These are phyloP conservation scores for Drosophila melanogaster DNA, from an alignment of 1,140 invertebrate genomes.

Conservation along the genomic window DNA sequence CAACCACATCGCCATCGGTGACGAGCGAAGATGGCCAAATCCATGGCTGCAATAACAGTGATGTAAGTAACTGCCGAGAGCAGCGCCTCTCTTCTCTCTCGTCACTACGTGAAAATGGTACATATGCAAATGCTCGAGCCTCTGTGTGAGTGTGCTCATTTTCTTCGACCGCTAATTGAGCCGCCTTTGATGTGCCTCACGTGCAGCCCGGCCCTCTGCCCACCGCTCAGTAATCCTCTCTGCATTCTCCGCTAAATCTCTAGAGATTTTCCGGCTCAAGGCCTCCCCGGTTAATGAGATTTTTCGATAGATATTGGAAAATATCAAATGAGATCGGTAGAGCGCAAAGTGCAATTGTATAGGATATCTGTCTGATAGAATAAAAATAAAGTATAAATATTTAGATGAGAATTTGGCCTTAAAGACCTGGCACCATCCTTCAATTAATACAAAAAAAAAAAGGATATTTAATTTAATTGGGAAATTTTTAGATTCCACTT, in stretches of 20 bases:
- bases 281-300: neutral
- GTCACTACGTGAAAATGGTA: conserved; percentile 21
- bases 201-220: conserved; percentile 3
- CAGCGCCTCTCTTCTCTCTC: conserved; percentile 1
- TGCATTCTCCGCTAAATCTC: conserved; percentile 5
- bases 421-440: too few relatives aligned
- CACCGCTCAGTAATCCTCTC: neutral
- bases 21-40: conserved; percentile 75
- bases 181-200: conserved; percentile 57
- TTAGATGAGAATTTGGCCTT: too few relatives aligned
- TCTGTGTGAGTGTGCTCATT: conserved; percentile 34
- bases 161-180: conserved; percentile 48
- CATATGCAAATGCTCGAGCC: conserved; percentile 32
- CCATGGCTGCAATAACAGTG: conserved; percentile 76
- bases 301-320: neutral
- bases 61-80: conserved; percentile 63
- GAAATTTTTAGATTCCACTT: too few relatives aligned
- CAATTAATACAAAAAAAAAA: too few relatives aligned
- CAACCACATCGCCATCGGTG: conserved; percentile 58
- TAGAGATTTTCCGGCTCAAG: conserved; percentile 21
- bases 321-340: neutral
- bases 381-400: too few relatives aligned
- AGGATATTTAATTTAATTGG: too few relatives aligned
- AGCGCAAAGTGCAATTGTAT: too few relatives aligned
- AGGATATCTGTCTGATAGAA: too few relatives aligned